Percentiles rank a stretch among this genome's conserved stretches.
Evolutionary conservation across 2,113 vertebrate genomes (phyloP).

Genomic region (Tragelaphus buxtoni): DNA sequence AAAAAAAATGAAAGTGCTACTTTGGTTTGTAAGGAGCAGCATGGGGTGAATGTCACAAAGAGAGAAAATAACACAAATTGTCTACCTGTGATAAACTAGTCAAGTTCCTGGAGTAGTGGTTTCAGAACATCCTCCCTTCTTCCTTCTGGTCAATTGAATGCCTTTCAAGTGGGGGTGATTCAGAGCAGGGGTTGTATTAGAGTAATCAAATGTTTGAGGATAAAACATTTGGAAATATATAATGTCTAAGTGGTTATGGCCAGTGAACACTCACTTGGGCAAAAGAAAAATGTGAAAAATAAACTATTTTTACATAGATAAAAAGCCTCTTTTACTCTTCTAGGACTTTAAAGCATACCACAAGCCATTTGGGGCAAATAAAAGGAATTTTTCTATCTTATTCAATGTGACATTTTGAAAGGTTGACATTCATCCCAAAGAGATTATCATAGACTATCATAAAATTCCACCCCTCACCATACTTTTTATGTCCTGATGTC

Average conservation of each 20-base stretch:
- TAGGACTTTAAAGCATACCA: slow-evolving; percentile 28
- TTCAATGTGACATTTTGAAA: slow-evolving; percentile 32
- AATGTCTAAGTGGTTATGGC: neutral
- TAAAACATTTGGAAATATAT: slow-evolving; percentile 37
- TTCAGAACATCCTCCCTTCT: slow-evolving; percentile 15
- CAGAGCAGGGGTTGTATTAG: neutral
- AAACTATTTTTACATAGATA: neutral
- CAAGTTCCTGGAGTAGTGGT: slow-evolving; percentile 17
- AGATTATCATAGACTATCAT: neutral
- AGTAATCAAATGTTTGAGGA: slow-evolving; percentile 1
- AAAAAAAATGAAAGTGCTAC: slow-evolving; percentile 49
- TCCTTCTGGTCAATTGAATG: slow-evolving; percentile 41
- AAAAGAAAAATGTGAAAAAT: neutral
- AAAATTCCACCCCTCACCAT: neutral
- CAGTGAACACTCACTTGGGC: neutral
- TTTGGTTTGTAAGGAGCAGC: slow-evolving; percentile 54
- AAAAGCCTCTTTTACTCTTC: neutral
- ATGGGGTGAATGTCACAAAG: slow-evolving; percentile 50
- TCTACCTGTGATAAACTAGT: slow-evolving; percentile 49
- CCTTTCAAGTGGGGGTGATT: neutral
- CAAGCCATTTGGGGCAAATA: neutral
- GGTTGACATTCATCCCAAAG: slow-evolving; percentile 9
- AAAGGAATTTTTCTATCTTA: neutral
- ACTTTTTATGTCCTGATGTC: neutral
- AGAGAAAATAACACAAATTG: slow-evolving; percentile 66